Base-by-base conservation (phyloP, 2,113 vertebrate species). In the Clinocottus analis region DNA sequence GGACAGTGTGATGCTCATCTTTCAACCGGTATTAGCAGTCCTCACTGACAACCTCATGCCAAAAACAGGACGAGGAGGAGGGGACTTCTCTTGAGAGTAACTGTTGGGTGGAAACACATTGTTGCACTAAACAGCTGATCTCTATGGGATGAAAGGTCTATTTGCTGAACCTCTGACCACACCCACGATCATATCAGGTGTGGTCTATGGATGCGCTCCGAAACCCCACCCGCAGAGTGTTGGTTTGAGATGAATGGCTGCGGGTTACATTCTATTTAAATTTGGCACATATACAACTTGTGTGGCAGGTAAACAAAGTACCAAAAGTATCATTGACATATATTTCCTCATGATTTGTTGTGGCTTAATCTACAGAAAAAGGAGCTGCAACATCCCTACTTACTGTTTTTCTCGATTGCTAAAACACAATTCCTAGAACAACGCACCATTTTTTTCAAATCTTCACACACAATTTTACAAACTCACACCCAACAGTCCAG, bases 1-100 rank as follows among this genome's bases (percentile, higher is more conserved):
- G 70, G 64, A 79, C 81, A 73, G 74, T 65, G 82, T 45, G 4
- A 84, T 84, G 62, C 75, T 85, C 74, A 85, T 88, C 77, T 84
- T 78, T 77, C 75, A 78, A 72, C 77, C 37, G 14, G 19, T 60
- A 87, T 60, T 49, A 61, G 58, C 25, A 37, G 43, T 55, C 21
- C 43, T 41, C 13, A 21, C 37, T 29, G 49, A 75, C 31, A 31
- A 33, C n/a, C 3, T 8, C 4, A 13, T 37, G 45, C 29, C 27
- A 45, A 35, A 19, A 27, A 33, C n/a, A 55, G 39, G 53, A 66
- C n/a, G 21, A 43, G 29, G 35, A 61, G 33, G 51, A 19, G 55
- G 60, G n/a, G 27, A 64, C 37, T 41, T 59, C 41, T 29, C 13
- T 29, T 1, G 21, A 60, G 60, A 72, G 45, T 16, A 45, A 4